Percentiles rank a stretch among this genome's conserved stretches.
Conservation (phyloP, 1,140 invertebrate genomes). For the Sitodiplosis mosellana region DNA sequence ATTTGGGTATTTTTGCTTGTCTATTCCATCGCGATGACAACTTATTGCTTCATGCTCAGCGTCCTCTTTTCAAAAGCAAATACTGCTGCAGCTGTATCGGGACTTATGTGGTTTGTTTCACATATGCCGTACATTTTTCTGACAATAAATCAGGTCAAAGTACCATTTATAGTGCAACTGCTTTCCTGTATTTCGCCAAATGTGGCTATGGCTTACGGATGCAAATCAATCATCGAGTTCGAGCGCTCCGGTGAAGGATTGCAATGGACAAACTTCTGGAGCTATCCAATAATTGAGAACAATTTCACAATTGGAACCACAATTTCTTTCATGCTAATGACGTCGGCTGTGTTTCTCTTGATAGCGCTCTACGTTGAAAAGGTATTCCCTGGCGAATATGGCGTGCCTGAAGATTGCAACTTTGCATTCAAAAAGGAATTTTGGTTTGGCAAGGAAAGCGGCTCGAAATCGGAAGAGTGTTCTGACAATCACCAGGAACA, state of each 20-base stretch:
- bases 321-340: slow-evolving; percentile 43
- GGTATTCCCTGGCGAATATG: slow-evolving; percentile 50
- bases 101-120: slow-evolving; percentile 33
- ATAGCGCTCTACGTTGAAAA: slow-evolving; percentile 56
- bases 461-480: background rate
- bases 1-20: slow-evolving; percentile 29
- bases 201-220: slow-evolving; percentile 53
- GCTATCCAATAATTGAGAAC: slow-evolving; percentile 48
- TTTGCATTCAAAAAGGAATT: slow-evolving; percentile 44
- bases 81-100: slow-evolving; percentile 31
- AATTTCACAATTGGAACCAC: slow-evolving; percentile 43
- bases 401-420: slow-evolving; percentile 52
- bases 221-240: slow-evolving; percentile 39
- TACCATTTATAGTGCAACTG: slow-evolving; percentile 2
- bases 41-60: slow-evolving; percentile 42
- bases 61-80: slow-evolving; percentile 38
- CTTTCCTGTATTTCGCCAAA: slow-evolving; percentile 28
- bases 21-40: slow-evolving; percentile 27
- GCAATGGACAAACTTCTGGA: slow-evolving; percentile 51
- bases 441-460: slow-evolving; percentile 19
- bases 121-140: slow-evolving; percentile 29
- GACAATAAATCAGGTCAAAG: background rate
- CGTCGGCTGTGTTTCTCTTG: slow-evolving; percentile 41
- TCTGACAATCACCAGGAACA: background rate
- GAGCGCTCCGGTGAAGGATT: slow-evolving; percentile 39